A percentile compares a stretch with the other conserved stretches of the same genome.
Conservation (phyloP, 2,113 vertebrate species). For the Nannospalax galili region DNA sequence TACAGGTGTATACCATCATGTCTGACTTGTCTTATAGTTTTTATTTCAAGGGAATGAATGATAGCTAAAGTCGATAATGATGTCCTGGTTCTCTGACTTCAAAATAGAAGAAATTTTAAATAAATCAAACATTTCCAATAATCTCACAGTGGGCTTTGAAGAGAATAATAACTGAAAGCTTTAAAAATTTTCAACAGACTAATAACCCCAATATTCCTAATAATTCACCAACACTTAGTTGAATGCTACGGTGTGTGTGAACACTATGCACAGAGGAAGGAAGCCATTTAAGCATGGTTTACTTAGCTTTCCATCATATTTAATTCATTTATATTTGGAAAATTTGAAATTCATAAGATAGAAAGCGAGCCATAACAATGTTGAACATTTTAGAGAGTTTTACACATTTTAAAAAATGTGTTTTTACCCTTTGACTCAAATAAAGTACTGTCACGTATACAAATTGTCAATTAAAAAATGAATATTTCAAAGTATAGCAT, state of each 20-base stretch:
- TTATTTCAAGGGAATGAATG: neutral
- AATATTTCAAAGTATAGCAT: neutral
- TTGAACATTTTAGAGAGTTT: neutral
- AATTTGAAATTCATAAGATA: neutral
- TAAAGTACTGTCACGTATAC: neutral
- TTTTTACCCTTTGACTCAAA: neutral
- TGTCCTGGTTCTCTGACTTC: neutral
- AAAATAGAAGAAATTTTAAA: neutral
- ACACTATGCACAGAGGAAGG: neutral
- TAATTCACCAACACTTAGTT: neutral
- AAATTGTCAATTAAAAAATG: neutral
- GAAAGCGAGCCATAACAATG: neutral
- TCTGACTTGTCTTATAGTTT: neutral
- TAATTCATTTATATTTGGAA: neutral
- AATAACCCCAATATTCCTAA: neutral
- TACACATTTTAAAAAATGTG: too few species aligned
- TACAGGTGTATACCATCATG: neutral
- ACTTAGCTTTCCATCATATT: neutral
- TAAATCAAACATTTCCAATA: conserved; percentile 8
- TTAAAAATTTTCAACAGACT: neutral
- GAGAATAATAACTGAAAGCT: neutral
- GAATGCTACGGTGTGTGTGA: neutral
- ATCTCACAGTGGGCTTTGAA: neutral
- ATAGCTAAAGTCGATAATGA: neutral
- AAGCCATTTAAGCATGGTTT: neutral